Evolutionary conservation across 2,888 invertebrate genomes (phyloP), one percentile per base, ranked within the genome.

Genomic region (Apamea anceps): DNA sequence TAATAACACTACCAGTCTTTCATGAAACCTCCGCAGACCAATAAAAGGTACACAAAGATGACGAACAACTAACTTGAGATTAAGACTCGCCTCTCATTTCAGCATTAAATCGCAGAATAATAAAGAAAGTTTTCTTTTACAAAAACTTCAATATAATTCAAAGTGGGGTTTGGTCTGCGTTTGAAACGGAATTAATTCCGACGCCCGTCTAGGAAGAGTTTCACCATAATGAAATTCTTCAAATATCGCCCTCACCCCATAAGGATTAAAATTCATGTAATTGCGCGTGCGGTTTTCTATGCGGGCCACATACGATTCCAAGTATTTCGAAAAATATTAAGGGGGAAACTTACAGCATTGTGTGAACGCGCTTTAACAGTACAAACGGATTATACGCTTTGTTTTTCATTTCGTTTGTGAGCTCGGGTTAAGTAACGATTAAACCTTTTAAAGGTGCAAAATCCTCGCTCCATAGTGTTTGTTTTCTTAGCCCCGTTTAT

Each of bases 201-300:
- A 91, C 93, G 91, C 90, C 88, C 90, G 90, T 93, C 93, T 93
- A 93, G 91, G 93, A 93, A 93, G 92, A 95, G 94, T 94, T 95
- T 94, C 91, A 92, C 93, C 93, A 93, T 96, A 96, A 96, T 96
- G 95, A 96, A 96, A 96, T 96, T 96, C 96, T 95, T 95, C 91
- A 95, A 95, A 96, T 95, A 95, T 94, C 94, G 85, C 91, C 91
- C 92, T 91, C 93, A 86, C 91, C 89, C 90, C 87, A 92, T 93
- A 92, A 89, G 92, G 92, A 95, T 95, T 96, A 94, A 95, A 95
- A 95, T 96, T 95, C 93, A 93, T 93, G 92, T 95, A 94, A 95
- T 94, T 94, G 93, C 92, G 91, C 90, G 89, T 92, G 93, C 90
- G 92, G 93, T 93, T 93, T 90, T 72, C 84, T 83, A 85, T 86